Percentiles rank a stretch among this genome's conserved stretches.
Conservation (phyloP, 2,113 vertebrate species). For the Ondatra zibethicus region DNA sequence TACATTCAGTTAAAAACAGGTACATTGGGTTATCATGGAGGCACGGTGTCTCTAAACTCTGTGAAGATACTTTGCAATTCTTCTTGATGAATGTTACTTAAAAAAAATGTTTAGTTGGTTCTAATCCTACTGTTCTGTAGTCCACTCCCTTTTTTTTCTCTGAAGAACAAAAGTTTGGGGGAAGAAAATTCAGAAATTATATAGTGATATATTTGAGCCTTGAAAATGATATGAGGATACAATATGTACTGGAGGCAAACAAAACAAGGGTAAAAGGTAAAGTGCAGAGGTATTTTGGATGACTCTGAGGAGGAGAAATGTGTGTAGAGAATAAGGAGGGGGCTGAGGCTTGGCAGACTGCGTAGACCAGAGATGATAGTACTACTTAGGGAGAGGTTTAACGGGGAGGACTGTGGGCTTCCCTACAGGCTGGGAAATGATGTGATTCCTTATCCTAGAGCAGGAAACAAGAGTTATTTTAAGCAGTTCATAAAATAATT, state of each 20-base stretch:
- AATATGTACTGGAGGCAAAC: neutral
- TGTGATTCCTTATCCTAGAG: neutral
- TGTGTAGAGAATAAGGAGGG: neutral
- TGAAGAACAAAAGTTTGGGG: neutral
- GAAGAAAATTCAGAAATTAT: neutral
- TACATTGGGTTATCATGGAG: neutral
- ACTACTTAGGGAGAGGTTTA: no score
- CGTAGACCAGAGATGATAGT: fast-evolving
- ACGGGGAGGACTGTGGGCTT: neutral
- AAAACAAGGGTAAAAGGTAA: conserved; percentile 1
- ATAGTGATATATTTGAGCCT: neutral
- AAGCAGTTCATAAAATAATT: neutral
- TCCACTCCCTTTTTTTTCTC: neutral
- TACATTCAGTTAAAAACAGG: neutral
- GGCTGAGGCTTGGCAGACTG: fast-evolving
- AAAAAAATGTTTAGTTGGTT: neutral
- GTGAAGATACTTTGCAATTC: neutral
- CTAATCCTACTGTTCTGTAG: neutral
- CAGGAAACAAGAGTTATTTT: conserved; percentile 5
- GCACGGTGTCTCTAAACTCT: neutral
- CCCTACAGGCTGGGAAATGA: neutral
- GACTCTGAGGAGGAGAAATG: neutral
- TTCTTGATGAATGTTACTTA: neutral
- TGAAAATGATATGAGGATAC: neutral
- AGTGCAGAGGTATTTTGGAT: neutral